Evolutionary conservation across 2,797 vertebrate genomes (phyloP).

Genomic region (Echiichthys vipera): DNA sequence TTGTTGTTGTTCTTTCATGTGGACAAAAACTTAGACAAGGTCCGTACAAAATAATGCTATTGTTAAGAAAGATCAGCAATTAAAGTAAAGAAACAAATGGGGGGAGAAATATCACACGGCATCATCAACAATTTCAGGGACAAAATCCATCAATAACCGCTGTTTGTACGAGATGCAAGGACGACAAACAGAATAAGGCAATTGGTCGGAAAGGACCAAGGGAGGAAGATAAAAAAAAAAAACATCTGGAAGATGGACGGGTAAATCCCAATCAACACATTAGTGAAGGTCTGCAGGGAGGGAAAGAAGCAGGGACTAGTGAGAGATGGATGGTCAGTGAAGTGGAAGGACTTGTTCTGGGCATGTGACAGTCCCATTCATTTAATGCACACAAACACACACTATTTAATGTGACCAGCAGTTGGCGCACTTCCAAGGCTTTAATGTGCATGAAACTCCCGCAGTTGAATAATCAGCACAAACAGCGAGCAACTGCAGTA

Average conservation of each 20-base stretch:
- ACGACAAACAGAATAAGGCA: not conserved
- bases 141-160: not conserved
- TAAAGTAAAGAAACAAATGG: not conserved
- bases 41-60: not conserved
- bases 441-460: not conserved
- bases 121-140: not conserved
- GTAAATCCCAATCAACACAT: conserved; percentile 5
- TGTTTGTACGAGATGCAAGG: conserved; percentile 10
- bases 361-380: not conserved
- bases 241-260: not conserved
- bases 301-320: not conserved
- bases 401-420: not conserved
- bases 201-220: not conserved
- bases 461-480: not conserved
- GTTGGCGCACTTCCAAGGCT: not conserved
- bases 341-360: not conserved
- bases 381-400: not conserved
- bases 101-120: not conserved
- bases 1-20: too few species aligned
- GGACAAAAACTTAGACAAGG: not conserved
- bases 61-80: too few species aligned
- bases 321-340: conserved; percentile 20
- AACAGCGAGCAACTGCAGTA: not conserved
- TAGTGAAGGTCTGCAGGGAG: not conserved
- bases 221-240: not conserved